A percentile compares a stretch with the other conserved stretches of the same genome.
Conservation (phyloP, 2,888 invertebrate species). For the Myopa testacea region DNA sequence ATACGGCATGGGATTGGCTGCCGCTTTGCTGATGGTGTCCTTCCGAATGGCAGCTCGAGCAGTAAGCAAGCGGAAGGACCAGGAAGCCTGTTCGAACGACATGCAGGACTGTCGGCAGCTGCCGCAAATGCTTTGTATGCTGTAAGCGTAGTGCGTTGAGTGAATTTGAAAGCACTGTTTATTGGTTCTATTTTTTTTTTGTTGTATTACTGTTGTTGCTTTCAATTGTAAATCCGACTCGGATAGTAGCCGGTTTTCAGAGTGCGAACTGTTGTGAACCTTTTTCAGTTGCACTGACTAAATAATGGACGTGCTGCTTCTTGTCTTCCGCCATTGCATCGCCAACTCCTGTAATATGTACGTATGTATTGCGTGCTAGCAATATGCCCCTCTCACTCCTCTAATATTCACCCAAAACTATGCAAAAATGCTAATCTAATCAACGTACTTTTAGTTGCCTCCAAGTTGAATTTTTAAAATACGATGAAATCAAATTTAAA, state of each 20-base stretch:
- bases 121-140: conserved; percentile 42
- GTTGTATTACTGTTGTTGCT: conserved; percentile 22
- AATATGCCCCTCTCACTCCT: too few species aligned
- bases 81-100: conserved; percentile 62
- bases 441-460: not conserved
- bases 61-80: conserved; percentile 50
- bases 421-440: conserved; percentile 11
- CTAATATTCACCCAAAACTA: too few species aligned
- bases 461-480: not conserved
- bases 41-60: conserved; percentile 43
- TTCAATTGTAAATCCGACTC: conserved; percentile 14
- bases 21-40: conserved; percentile 34
- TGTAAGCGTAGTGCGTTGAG: conserved; percentile 22
- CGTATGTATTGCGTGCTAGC: too few species aligned
- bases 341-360: too few species aligned
- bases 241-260: conserved; percentile 30
- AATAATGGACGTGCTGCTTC: not conserved
- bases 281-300: not conserved
- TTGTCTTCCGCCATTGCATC: not conserved
- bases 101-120: conserved; percentile 61
- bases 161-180: conserved; percentile 37
- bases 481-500: not conserved
- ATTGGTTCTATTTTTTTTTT: conserved; percentile 51
- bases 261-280: not conserved
- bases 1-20: conserved; percentile 56